Evolutionary conservation across 2,797 vertebrate species (phyloP).

Genomic region (Pantherophis vulpinus): DNA sequence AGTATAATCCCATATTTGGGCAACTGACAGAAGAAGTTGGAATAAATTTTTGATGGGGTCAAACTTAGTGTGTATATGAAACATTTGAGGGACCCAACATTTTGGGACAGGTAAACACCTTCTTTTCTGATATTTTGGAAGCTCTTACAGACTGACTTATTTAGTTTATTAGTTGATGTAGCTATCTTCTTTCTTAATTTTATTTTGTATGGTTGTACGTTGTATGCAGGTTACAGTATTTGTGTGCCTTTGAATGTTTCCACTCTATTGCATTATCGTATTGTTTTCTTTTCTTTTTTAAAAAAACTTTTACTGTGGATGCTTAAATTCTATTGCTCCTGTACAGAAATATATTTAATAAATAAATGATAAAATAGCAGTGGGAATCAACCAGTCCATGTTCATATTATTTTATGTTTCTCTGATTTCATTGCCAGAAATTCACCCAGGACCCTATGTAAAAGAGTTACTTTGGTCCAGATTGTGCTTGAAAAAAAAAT

Average conservation of each 20-base stretch:
- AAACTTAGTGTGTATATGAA: not conserved
- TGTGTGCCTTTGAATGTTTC: not conserved
- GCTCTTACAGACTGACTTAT: not conserved
- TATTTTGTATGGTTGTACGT: not conserved
- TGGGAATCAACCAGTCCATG: not conserved
- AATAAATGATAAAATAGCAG: not conserved
- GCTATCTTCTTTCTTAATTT: not conserved
- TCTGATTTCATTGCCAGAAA: not conserved
- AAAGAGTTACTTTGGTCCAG: not conserved
- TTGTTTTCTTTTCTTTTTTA: not conserved
- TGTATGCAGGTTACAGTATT: not conserved
- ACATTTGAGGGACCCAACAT: not conserved
- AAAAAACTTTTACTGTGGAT: not conserved
- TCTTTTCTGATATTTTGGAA: not conserved
- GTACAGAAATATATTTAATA: not conserved
- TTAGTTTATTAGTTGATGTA: not conserved
- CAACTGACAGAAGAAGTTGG: not conserved
- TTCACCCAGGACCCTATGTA: not conserved
- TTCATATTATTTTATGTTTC: not conserved
- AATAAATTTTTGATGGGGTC: not conserved
- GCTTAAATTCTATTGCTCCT: not conserved
- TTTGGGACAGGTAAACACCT: not conserved
- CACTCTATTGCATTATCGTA: not conserved
- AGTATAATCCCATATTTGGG: not conserved
- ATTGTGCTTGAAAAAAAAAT: not conserved